A percentile compares a stretch with the other conserved stretches of the same genome.
These are phyloP conservation scores for Pantala flavescens DNA, from an alignment of 1,140 invertebrate species.

Conservation along the genomic window DNA sequence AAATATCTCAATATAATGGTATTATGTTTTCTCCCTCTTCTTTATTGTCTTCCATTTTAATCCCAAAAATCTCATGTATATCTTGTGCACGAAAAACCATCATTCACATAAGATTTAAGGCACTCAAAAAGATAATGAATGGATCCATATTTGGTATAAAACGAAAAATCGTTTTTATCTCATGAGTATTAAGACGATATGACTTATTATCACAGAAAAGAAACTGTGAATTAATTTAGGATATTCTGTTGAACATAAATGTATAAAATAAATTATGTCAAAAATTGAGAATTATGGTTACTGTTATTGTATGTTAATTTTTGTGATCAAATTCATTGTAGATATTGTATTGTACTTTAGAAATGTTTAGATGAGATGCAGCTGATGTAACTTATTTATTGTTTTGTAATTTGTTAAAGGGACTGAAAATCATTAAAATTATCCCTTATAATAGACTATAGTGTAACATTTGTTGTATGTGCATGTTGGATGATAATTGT, in stretches of 20 bases:
- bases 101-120: no score
- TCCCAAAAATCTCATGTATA: no score
- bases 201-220: no score
- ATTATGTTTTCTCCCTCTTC: no score
- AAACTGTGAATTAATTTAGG: not conserved
- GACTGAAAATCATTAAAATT: not conserved
- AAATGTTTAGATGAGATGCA: not conserved
- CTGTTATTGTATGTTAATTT: constrained; percentile 1
- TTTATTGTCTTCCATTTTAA: no score
- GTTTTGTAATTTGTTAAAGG: not conserved
- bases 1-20: no score
- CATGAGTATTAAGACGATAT: no score
- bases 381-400: not conserved
- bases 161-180: no score
- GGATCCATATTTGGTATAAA: no score
- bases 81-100: no score
- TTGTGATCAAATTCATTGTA: not conserved
- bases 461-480: not conserved
- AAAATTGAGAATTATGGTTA: not conserved
- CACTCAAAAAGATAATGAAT: no score
- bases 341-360: constrained; percentile 7
- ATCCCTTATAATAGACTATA: not conserved
- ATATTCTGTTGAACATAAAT: constrained; percentile 9
- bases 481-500: not conserved
- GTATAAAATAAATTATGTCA: not conserved